Percentiles rank a stretch among this genome's conserved stretches.
phyloP scores from a whole-genome alignment of 2,797 vertebrate genomes.

The Numenius phaeopus region DNA sequence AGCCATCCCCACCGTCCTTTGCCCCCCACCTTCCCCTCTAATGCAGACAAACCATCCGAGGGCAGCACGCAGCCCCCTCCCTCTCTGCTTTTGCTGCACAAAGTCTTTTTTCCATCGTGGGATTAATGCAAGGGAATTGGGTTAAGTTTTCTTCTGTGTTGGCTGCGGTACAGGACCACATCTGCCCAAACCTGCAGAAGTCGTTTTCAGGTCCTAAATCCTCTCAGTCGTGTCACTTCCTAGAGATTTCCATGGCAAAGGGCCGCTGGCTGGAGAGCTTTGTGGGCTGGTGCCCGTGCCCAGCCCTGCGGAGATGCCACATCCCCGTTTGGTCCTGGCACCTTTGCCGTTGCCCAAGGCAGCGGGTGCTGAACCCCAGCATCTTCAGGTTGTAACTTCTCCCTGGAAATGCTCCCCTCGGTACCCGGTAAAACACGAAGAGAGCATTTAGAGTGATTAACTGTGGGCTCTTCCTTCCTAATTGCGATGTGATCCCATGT shows the following conservation, averaged over 20 bases:
- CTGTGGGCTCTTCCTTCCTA: background rate
- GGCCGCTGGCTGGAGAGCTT: fast-evolving
- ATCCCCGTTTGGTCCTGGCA: background rate
- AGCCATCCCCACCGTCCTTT: fast-evolving
- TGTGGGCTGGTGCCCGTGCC: fast-evolving
- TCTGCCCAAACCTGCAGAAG: constrained; percentile 25
- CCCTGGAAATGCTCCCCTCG: background rate
- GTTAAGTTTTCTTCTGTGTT: background rate
- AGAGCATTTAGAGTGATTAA: background rate
- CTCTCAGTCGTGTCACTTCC: background rate
- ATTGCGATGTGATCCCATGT: background rate
- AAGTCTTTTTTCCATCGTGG: background rate
- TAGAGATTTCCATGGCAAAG: background rate
- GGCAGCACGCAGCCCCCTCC: background rate
- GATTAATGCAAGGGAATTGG: background rate
- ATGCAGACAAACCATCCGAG: fast-evolving
- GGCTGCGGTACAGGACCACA: background rate
- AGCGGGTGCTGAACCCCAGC: background rate
- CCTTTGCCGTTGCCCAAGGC: background rate
- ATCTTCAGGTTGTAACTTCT: background rate
- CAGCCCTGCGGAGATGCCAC: fast-evolving
- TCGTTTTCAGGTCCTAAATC: background rate
- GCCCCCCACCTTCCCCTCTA: background rate
- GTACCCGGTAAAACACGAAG: background rate
- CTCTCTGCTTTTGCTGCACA: background rate